Evolutionary conservation across 1,140 invertebrate species (phyloP), one percentile per base, ranked within the genome.

Genomic region (Euwallacea similis): DNA sequence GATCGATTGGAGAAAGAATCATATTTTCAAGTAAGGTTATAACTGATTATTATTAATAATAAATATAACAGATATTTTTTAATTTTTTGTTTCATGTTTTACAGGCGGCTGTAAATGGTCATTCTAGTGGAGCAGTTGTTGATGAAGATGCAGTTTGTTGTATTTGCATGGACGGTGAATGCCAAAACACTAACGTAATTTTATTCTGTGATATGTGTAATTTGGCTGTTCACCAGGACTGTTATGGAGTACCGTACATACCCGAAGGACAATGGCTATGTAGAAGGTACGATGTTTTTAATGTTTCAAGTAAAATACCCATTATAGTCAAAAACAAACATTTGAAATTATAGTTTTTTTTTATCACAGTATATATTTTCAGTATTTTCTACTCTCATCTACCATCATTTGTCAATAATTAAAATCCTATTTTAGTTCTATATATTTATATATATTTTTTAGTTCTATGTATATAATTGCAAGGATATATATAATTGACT

Each of bases 131-230:
- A 33, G 85, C 89, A 4, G 90, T 93, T 8, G 94, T 97, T 11
- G 96, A 98, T 80, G 96, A 98, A 79, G 97, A 99, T 86, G 97
- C 97, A 10, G 96, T 99, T 0, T 99, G 98, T 81, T 98, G 94
- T 79, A 98, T 99, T 75, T 94, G 92, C 76, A 91, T 93, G 88
- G 91, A 93, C 77, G 97, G 97, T 9, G 97, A 99, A 80, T 99
- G 97, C 83, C 93, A 97, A 79, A 98, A 98, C 81, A 95, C 93
- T 70, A 98, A 98, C 82, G 93, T 94, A 44, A 88, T 89, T 70
- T 85, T 99, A 43, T 99, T 99, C 83, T 99, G 98, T 86, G 98
- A 99, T 84, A 98, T 99, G 96, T 99, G 97, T 83, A 99, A 99
- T 84, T 84, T 99, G 42, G 96, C 97, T 15, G 97, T 99, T 15